A percentile compares a stretch with the other conserved stretches of the same genome.
Conservation (phyloP, 2,113 vertebrate genomes). For the Abramis brama region DNA sequence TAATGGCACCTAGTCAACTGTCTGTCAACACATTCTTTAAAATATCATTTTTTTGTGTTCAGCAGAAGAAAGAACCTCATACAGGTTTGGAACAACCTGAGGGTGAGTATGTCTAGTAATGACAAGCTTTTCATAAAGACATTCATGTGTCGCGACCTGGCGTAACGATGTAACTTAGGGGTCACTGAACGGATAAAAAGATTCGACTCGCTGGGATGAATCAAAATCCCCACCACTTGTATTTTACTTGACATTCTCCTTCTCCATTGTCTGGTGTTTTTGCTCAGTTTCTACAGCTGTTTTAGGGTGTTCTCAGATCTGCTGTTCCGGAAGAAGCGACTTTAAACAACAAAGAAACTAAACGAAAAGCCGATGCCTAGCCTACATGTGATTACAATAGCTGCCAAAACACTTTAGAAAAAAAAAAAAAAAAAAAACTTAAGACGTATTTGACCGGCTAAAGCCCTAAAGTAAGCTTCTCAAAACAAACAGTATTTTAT, state of each 20-base stretch:
- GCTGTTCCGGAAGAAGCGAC: neutral
- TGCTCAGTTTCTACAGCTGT: neutral
- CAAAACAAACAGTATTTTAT: neutral
- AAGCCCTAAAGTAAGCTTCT: neutral
- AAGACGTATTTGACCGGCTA: neutral
- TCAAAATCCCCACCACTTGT: neutral
- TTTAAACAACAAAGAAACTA: neutral
- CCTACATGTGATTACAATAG: too few species aligned
- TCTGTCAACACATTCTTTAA: too few species aligned
- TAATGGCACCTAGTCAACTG: too few species aligned
- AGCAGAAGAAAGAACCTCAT: too few species aligned
- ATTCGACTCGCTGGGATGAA: neutral
- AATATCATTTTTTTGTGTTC: too few species aligned
- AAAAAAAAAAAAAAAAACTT: neutral
- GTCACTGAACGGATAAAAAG: neutral
- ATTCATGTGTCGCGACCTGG: neutral
- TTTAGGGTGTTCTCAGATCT: neutral
- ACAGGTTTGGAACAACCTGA: too few species aligned
- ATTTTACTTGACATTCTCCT: neutral
- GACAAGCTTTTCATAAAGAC: too few species aligned
- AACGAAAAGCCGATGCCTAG: neutral
- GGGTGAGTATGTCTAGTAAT: too few species aligned
- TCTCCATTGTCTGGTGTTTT: neutral
- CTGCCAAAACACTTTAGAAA: too few species aligned
- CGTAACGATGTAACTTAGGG: neutral